Percentiles rank a stretch among this genome's conserved stretches.
phyloP scores from a whole-genome alignment of 2,113 vertebrate genomes.

The Oreochromis niloticus region DNA sequence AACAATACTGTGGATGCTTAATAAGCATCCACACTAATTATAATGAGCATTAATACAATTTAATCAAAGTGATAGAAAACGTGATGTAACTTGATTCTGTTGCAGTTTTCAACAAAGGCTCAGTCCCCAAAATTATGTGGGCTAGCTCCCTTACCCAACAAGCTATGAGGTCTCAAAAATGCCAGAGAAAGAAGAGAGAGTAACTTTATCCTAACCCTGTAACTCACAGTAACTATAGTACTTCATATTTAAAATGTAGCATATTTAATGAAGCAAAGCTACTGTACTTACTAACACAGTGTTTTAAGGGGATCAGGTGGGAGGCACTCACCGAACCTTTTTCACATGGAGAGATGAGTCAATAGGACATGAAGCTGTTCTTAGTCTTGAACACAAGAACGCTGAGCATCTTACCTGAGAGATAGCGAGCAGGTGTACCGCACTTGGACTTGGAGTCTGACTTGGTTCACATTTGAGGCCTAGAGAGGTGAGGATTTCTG shows the following conservation, averaged over 20 bases:
- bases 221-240: background rate
- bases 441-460: slow-evolving; percentile 63
- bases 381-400: background rate
- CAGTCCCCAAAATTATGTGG: background rate
- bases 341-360: background rate
- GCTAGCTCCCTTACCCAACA: background rate
- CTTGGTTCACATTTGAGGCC: slow-evolving; percentile 78
- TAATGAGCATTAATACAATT: background rate
- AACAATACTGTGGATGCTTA: no score
- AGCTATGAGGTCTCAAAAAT: background rate
- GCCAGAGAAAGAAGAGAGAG: background rate
- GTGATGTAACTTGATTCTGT: background rate
- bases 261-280: background rate
- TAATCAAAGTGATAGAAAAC: background rate
- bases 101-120: background rate
- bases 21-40: no score
- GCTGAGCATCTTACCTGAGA: slow-evolving; percentile 67
- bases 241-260: background rate
- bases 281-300: background rate
- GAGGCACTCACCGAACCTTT: background rate
- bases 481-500: slow-evolving; percentile 77
- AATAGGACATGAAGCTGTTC: background rate
- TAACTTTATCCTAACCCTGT: background rate
- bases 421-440: slow-evolving; percentile 75
- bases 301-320: background rate